Conservation (phyloP, 1,140 invertebrate genomes). For the Cepaea nemoralis region DNA sequence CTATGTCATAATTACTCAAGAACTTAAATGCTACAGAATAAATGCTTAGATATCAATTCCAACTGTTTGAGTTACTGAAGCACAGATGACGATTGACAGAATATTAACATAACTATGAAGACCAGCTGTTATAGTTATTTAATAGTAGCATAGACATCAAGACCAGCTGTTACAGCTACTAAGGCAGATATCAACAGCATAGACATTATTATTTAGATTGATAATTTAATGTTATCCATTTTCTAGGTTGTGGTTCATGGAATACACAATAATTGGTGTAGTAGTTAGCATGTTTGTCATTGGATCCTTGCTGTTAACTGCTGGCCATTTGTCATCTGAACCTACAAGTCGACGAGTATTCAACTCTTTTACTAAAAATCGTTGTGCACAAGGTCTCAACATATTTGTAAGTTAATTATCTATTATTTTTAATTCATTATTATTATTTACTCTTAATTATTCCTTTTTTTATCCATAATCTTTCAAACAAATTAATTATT, state of each 20-base stretch:
- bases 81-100: no score
- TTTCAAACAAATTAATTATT: background rate
- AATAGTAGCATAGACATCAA: background rate
- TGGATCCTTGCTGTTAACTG: constrained; percentile 57
- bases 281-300: constrained; percentile 64
- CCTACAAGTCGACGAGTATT: constrained; percentile 64
- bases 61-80: no score
- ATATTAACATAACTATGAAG: no score
- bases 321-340: constrained; percentile 62
- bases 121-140: no score
- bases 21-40: no score
- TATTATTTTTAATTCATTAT: no score
- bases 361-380: constrained; percentile 62
- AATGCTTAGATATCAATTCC: no score
- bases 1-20: no score
- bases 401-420: constrained; percentile 66
- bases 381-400: constrained; percentile 62
- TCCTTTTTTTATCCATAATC: background rate
- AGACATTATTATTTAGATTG: background rate
- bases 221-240: background rate
- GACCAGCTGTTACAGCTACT: background rate
- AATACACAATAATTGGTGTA: constrained; percentile 61
- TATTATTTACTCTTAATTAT: no score
- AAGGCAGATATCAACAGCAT: background rate
- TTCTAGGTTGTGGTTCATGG: constrained; percentile 65